Conservation (phyloP, 2,797 vertebrate species). For the Pangasius larnaudii region DNA sequence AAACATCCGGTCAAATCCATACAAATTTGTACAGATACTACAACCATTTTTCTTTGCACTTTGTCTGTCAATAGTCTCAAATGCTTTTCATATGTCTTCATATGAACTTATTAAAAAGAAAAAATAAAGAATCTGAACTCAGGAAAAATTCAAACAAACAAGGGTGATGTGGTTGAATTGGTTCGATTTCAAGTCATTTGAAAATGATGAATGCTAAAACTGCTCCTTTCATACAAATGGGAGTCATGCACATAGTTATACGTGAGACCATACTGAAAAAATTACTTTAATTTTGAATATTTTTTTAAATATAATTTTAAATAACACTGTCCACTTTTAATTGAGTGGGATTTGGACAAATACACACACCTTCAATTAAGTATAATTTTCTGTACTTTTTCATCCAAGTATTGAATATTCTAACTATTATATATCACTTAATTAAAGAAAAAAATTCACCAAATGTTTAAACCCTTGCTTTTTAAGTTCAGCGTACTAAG, state of each 20-base stretch:
- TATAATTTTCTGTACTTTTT: background rate
- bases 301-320: background rate
- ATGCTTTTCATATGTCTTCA: background rate
- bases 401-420: background rate
- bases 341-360: background rate
- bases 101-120: background rate
- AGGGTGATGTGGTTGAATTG: background rate
- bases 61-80: background rate
- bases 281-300: background rate
- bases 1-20: background rate
- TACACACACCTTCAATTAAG: background rate
- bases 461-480: background rate
- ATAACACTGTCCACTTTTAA: background rate
- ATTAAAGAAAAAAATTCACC: background rate
- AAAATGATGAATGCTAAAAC: background rate
- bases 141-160: background rate
- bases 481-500: background rate
- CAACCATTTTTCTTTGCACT: background rate
- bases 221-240: background rate
- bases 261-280: background rate
- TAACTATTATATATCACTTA: background rate
- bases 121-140: background rate
- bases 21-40: background rate
- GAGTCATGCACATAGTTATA: background rate
- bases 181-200: background rate